Base-by-base conservation (phyloP, 2,113 vertebrate species). In the Tupaia chinensis region DNA sequence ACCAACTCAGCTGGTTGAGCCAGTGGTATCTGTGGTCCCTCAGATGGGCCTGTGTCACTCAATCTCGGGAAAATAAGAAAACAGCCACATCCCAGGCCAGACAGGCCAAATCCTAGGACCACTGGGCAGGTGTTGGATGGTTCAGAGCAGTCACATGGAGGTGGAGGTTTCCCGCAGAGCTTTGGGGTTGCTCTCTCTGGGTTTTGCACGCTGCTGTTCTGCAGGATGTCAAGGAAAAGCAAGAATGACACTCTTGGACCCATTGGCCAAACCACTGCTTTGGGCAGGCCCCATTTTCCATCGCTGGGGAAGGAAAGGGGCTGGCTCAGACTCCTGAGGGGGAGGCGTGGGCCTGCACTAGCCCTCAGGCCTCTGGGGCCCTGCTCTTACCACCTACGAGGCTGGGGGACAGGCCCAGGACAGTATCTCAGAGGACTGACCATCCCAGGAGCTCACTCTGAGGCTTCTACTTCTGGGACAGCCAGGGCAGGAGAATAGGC, bases 61-160 rank as follows among this genome's bases (percentile, higher is more conserved):
- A 2, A 56, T 66, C 16, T 29, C 61, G 61, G 54, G 7, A 17
- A 66, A 15, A 0, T 0, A 13, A 44, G 27, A 22, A 22, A 86
- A 20, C 7, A 8, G 2, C 56, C 56, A 5, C 0, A 29, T 60
- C 25, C 34, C 17, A 80, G 81, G n/a, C 10, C 60, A 65, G 14
- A 61, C 3, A 29, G 54, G 78, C 17, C 14, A 20, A 12, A 6
- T 9, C 25, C 23, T 3, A 1, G 74, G 68, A n/a, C 20, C 9
- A 13, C 22, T 0, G 0, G 32, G 14, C 32, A 54, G 65, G n/a
- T 17, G 15, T 14, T 1, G 0, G 25, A n/a, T 22, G 12, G 22
- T 81, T 56, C 58, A 15, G 34, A 56, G 29, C 2, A 5, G 53
- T 14, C 20, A 0, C 12, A 1, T 1, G 0, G 53, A 25, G 19